Evolutionary conservation across 2,113 vertebrate species (phyloP).

Genomic region (Peromyscus maniculatus): DNA sequence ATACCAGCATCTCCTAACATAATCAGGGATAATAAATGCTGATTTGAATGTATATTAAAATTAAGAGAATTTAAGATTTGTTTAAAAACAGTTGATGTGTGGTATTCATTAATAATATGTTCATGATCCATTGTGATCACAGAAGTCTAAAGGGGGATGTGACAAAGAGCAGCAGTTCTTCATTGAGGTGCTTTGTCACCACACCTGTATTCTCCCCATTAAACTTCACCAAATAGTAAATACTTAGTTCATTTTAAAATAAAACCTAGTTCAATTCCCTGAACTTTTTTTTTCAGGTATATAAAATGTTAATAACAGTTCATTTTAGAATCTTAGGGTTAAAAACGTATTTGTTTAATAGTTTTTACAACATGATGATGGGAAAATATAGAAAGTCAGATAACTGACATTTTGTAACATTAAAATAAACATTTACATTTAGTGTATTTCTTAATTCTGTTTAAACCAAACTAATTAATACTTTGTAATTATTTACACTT

Average conservation of each 20-base stretch:
- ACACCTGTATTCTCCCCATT: background rate
- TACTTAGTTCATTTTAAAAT: conserved; percentile 22
- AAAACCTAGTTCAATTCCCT: background rate
- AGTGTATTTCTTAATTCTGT: background rate
- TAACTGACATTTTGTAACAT: background rate
- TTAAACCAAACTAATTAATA: background rate
- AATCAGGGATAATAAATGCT: background rate
- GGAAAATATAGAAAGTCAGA: background rate
- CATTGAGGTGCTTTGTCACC: background rate
- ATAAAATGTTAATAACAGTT: background rate
- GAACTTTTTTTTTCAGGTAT: background rate
- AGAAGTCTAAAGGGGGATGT: background rate
- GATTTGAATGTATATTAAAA: conserved; percentile 15
- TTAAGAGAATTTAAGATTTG: background rate
- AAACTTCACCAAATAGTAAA: background rate
- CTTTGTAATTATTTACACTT: background rate
- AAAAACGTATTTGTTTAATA: background rate
- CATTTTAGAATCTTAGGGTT: background rate
- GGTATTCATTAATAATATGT: background rate
- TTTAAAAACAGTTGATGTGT: background rate
- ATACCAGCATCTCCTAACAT: background rate
- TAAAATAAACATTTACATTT: background rate
- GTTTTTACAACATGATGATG: background rate
- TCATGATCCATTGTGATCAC: background rate
- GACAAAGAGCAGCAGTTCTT: background rate